These are phyloP conservation scores for Lutraria lutraria DNA, from an alignment of 2,888 invertebrate genomes.

Conservation along the genomic window DNA sequence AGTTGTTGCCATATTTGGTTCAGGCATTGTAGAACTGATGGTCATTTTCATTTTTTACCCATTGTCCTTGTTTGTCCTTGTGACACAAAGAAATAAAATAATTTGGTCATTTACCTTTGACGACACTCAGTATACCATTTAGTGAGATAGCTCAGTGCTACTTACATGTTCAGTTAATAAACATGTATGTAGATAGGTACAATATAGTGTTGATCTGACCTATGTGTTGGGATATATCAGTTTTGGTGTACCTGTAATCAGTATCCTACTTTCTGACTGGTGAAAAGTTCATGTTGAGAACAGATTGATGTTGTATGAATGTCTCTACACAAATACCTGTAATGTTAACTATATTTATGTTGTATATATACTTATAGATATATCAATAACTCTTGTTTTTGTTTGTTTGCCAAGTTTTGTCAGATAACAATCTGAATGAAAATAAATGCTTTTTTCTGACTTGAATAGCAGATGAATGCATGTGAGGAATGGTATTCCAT, in stretches of 20 bases:
- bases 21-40: neutral
- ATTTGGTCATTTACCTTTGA: too few species aligned
- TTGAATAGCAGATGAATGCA: neutral
- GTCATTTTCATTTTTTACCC: neutral
- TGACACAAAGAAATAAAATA: neutral
- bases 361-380: too few species aligned
- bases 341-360: neutral
- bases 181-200: neutral
- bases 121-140: too few species aligned
- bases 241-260: neutral
- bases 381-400: slow-evolving; percentile 1
- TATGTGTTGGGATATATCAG: neutral
- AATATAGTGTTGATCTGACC: neutral
- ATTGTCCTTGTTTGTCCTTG: too few species aligned
- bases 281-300: slow-evolving; percentile 7
- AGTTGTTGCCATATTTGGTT: neutral
- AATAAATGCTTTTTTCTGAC: neutral
- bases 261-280: neutral
- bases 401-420: slow-evolving; percentile 7
- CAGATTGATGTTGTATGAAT: neutral
- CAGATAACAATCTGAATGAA: neutral
- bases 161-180: too few species aligned
- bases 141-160: too few species aligned
- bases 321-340: neutral
- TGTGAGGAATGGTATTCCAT: neutral